Percentiles rank a stretch among this genome's conserved stretches.
Evolutionary conservation across 2,113 vertebrate species (phyloP).

Genomic region (Anarhynchus alexandrinus): DNA sequence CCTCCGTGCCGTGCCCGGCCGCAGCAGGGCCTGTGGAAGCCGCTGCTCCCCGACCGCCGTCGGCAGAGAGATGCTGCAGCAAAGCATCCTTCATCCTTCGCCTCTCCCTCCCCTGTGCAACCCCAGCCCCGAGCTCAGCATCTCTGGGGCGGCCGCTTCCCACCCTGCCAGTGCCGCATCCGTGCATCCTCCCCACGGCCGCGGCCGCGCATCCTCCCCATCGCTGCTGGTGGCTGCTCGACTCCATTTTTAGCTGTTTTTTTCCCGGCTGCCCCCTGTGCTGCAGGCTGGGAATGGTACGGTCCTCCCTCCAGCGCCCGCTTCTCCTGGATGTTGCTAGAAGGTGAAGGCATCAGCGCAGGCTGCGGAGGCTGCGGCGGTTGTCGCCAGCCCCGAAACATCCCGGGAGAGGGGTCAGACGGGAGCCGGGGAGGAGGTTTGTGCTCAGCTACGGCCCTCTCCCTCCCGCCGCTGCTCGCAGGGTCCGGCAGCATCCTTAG

Average conservation of each 20-base stretch:
- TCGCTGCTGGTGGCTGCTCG: background rate
- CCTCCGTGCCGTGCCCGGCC: accelerated
- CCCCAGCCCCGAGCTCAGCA: background rate
- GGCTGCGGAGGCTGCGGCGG: conserved; percentile 35
- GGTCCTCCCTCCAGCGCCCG: conserved; percentile 30
- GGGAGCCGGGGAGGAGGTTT: accelerated
- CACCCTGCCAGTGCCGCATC: background rate
- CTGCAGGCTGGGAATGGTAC: conserved; percentile 62
- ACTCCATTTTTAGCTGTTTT: background rate
- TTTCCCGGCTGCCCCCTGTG: background rate
- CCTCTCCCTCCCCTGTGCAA: background rate
- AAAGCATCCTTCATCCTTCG: background rate
- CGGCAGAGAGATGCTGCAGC: background rate
- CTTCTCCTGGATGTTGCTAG: conserved; percentile 69
- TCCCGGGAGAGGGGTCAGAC: background rate
- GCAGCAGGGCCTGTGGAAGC: background rate
- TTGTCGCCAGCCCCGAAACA: background rate
- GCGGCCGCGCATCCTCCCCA: background rate
- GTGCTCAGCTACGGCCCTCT: background rate
- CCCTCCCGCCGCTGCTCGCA: background rate
- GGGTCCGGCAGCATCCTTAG: background rate
- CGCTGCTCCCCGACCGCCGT: background rate
- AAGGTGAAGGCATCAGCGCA: conserved; percentile 55
- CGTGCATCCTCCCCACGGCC: background rate
- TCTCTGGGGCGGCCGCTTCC: background rate